Evolutionary conservation across 2,888 invertebrate genomes (phyloP), one percentile per base, ranked within the genome.

Genomic region (Resseliella maxima): DNA sequence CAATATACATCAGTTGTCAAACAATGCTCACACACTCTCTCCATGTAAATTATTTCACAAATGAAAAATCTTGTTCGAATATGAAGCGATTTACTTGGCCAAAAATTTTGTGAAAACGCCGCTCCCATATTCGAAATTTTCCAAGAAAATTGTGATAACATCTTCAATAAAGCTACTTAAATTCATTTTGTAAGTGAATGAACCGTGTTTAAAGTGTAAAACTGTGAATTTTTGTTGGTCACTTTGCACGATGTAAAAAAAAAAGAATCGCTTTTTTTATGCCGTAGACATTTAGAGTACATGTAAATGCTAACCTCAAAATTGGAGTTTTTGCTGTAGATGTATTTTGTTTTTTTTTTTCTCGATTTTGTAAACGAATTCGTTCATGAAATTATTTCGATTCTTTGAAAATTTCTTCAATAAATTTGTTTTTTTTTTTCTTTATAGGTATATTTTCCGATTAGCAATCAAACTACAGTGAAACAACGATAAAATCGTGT

Each of bases 301-400:
- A 27, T 31, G 27, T 72, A 72, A 72, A 72, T 31, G 72, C 72
- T 72, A 72, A 72, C 72, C 72, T 72, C 72, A 72, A 72, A 72
- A 72, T 31, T 2, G 27, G 10, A 10, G 0, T 72, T 72, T 59
- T 59, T 59, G 50, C 50, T 50, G 10, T 41, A 41, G n/a, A n/a
- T 41, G 41, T 50, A 18, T 50, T 18, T 50, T 50, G 8, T 50
- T 59, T n/a, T 59, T n/a, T 59, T 10, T 2, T 50, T 41, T 41
- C 12, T 41, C 41, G 41, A 5, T 41, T 12, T 41, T 41, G n/a
- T n/a, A n/a, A n/a, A n/a, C n/a, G n/a, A n/a, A n/a, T n/a, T n/a
- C n/a, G n/a, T n/a, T n/a, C n/a, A n/a, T n/a, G n/a, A n/a, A n/a
- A n/a, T n/a, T n/a, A n/a, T n/a, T n/a, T n/a, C n/a, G n/a, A n/a